These are phyloP conservation scores for Abrostola triplasia DNA, from an alignment of 2,888 invertebrate species.

Conservation along the genomic window DNA sequence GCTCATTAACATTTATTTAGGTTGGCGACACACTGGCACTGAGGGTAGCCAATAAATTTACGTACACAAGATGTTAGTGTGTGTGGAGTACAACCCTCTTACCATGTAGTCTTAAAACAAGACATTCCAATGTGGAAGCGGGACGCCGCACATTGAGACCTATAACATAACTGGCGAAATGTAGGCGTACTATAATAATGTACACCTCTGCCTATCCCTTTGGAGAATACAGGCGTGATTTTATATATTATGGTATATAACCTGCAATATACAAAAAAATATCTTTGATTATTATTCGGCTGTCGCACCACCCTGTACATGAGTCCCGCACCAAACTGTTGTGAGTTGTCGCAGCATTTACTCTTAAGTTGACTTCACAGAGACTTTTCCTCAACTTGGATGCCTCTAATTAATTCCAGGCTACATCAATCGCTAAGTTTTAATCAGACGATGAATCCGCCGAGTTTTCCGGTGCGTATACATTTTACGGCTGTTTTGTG, in stretches of 20 bases:
- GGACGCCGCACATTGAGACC: no score
- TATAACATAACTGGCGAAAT: no score
- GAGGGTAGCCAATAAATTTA: conserved; percentile 43
- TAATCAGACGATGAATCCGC: conserved; percentile 67
- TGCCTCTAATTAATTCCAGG: conserved; percentile 78
- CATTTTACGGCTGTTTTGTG: conserved; percentile 49
- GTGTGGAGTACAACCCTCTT: no score
- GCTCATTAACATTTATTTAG: conserved; percentile 69
- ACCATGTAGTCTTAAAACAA: no score
- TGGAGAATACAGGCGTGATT: no score
- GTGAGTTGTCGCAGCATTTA: conserved; percentile 66
- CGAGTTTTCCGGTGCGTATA: conserved; percentile 44
- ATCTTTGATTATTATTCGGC: not conserved
- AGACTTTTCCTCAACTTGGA: conserved; percentile 65
- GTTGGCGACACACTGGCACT: conserved; percentile 53
- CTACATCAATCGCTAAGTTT: conserved; percentile 74
- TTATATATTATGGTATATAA: no score
- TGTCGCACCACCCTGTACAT: conserved; percentile 5
- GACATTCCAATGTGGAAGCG: no score
- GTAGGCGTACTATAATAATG: no score
- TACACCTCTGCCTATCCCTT: no score
- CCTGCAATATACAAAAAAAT: no score
- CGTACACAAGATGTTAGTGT: conserved; percentile 29
- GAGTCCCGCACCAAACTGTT: conserved; percentile 34
- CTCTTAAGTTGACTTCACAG: conserved; percentile 63